A percentile compares a stretch with the other conserved stretches of the same genome.
These are phyloP conservation scores for Uloborus plumipes DNA, from an alignment of 2,888 invertebrate species.

Conservation along the genomic window DNA sequence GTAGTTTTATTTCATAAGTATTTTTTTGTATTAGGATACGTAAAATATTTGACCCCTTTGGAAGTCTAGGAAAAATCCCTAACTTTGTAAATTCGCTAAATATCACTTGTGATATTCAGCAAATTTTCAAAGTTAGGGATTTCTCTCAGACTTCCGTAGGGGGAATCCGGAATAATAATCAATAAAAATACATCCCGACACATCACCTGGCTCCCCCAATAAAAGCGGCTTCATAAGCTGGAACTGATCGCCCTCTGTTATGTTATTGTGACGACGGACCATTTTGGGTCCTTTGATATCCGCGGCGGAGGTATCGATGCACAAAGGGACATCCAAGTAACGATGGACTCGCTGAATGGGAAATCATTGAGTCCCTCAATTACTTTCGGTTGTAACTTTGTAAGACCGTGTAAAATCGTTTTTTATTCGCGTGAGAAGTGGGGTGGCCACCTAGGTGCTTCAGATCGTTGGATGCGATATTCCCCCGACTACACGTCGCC, in stretches of 20 bases:
- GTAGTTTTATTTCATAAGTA: too few species aligned
- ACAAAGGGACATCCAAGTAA: conserved; percentile 24
- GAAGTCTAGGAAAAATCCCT: too few species aligned
- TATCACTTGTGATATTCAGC: too few species aligned
- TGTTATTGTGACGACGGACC: conserved; percentile 36
- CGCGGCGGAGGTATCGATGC: conserved; percentile 12
- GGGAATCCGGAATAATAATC: neutral
- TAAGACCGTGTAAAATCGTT: conserved; percentile 21
- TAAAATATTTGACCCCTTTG: too few species aligned
- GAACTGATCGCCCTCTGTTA: conserved; percentile 39
- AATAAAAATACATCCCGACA: neutral
- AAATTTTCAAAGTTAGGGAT: neutral
- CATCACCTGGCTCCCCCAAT: conserved; percentile 49
- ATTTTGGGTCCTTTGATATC: conserved; percentile 38
- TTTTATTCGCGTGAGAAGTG: neutral
- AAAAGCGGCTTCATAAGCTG: conserved; percentile 21
- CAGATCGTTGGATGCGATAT: too few species aligned
- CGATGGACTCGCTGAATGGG: conserved; percentile 53
- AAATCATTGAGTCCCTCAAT: conserved; percentile 59
- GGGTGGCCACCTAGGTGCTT: too few species aligned
- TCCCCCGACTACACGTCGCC: too few species aligned
- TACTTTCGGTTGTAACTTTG: conserved; percentile 63
- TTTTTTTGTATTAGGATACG: too few species aligned
- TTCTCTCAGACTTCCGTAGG: neutral
- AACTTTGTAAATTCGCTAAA: too few species aligned